Conservation (phyloP, 2,888 invertebrate species). For the Pimpla rufipes region DNA sequence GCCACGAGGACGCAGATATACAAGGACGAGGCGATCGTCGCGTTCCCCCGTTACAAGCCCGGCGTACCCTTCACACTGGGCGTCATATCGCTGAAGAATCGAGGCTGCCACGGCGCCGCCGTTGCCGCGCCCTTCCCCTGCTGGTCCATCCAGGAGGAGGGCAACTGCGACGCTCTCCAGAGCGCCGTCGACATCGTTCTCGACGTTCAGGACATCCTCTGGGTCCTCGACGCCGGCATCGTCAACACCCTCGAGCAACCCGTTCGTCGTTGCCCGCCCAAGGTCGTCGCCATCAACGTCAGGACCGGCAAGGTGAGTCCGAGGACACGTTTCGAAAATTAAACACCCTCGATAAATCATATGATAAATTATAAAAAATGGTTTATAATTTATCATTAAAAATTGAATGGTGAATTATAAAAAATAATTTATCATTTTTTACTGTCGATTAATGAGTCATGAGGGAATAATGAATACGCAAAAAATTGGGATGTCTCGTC, state of each 20-base stretch:
- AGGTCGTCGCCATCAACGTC: constrained; percentile 89
- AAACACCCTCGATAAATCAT: too few species aligned
- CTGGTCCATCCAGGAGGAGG: constrained; percentile 89
- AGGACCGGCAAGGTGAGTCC: constrained; percentile 86
- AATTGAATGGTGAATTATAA: too few species aligned
- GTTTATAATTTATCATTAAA: too few species aligned
- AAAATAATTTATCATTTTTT: too few species aligned
- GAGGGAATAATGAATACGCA: too few species aligned
- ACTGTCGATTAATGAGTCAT: too few species aligned
- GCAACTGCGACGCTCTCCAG: constrained; percentile 90
- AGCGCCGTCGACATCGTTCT: constrained; percentile 90
- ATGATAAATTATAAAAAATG: too few species aligned
- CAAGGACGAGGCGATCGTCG: constrained; percentile 87
- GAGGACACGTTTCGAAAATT: too few species aligned
- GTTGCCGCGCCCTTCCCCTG: constrained; percentile 87
- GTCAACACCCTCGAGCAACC: constrained; percentile 90
- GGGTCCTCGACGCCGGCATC: constrained; percentile 91
- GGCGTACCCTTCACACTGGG: constrained; percentile 91
- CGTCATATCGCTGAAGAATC: constrained; percentile 85
- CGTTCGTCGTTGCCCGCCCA: constrained; percentile 89
- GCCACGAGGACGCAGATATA: constrained; percentile 88
- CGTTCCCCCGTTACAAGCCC: constrained; percentile 88
- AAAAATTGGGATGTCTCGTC: too few species aligned
- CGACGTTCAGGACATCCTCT: constrained; percentile 89
- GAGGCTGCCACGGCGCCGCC: constrained; percentile 79